Evolutionary conservation across 2,888 invertebrate genomes (phyloP), one percentile per base, ranked within the genome.

Genomic region (Stratiomys singularior): DNA sequence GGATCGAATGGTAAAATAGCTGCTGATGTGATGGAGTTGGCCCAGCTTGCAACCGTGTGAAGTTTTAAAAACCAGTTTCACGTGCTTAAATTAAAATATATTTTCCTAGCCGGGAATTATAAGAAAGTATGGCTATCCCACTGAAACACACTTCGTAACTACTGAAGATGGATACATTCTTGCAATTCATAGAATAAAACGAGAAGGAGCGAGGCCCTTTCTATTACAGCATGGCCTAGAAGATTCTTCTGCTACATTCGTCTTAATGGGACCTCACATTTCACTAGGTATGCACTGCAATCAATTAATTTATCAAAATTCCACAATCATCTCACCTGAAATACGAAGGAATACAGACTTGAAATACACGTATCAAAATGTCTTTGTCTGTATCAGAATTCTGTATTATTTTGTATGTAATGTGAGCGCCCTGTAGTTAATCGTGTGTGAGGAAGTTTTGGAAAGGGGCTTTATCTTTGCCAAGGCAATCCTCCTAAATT

Each of bases 121-220:
- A 5, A 15, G 5, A n/a, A 77, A 64, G 56, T 72, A 77, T 56
- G 78, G 78, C 58, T 76, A 78, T 76, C 76, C 67, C 0, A 21
- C 52, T 4, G 76, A 78, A 78, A 69, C 63, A 0, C 78, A 78
- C 46, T 21, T n/a, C 13, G 71, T 76, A 1, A 76, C 76, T 4
- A 78, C 78, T 13, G 30, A 69, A 60, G 78, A 78, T 58, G 78
- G 76, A 27, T 78, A 78, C 23, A 69, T 78, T 28, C 25, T 76
- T 9, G 5, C 25, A 4, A 21, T 78, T 25, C 76, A 78, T 52
- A 76, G 78, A 3, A 78, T 78, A 13, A 30, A n/a, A 28, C 13
- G 56, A 15, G 47, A 46, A n/a, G 76, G 76, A 11, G 66, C 37
- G 15, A 46, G 52, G 21, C 67, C 76, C 13, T 76, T 66, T 37